Base-by-base conservation (phyloP, 2,113 vertebrate species). In the Phyllopteryx taeniolatus region DNA sequence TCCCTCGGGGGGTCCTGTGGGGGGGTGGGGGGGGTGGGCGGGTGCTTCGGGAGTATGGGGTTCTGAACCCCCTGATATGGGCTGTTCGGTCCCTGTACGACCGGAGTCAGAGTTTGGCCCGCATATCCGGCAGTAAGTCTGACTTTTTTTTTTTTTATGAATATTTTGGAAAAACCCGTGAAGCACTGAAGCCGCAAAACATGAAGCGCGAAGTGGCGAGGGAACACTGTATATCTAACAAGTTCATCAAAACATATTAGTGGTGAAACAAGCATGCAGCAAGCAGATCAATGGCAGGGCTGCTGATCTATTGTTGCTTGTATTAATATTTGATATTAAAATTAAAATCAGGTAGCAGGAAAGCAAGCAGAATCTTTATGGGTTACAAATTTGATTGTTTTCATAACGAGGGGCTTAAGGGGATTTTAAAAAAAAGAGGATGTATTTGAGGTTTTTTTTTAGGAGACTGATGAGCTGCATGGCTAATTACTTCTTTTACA, bases 291-390 rank as follows among this genome's bases (percentile, higher is more conserved):
- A 79, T 83, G 68, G 65, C 27, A 62, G 53, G 54, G 61, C 77
- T 75, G 66, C 57, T 78, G 73, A 88, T 88, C 83, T 78, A 80
- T 77, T 79, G 59, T 75, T 75, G 71, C 70, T 70, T 62, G 71
- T 64, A 83, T 87, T 80, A 86, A 87, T 87, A 82, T 88, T 87
- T 88, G 67, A 88, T 84, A 80, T 80, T 77, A 82, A 75, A 80
- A 87, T 77, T 71, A 67, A 79, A 78, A 76, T 62, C 13, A 69
- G 80, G 70, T 76, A 77, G 63, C 13, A 27, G 75, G 49, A 68
- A 43, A 75, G 56, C 56, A 59, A 59, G 56, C 27, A 77, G 20
- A 22, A 75, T 74, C 70, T 74, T 46, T 33, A 33, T 61, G 70
- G 74, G 70, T 64, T 62, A 60, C 74, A 59, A 69, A 59, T 68